A percentile compares a stretch with the other conserved stretches of the same genome.
These are phyloP conservation scores for Bellardia pandia DNA, from an alignment of 2,888 invertebrate genomes.

Conservation along the genomic window DNA sequence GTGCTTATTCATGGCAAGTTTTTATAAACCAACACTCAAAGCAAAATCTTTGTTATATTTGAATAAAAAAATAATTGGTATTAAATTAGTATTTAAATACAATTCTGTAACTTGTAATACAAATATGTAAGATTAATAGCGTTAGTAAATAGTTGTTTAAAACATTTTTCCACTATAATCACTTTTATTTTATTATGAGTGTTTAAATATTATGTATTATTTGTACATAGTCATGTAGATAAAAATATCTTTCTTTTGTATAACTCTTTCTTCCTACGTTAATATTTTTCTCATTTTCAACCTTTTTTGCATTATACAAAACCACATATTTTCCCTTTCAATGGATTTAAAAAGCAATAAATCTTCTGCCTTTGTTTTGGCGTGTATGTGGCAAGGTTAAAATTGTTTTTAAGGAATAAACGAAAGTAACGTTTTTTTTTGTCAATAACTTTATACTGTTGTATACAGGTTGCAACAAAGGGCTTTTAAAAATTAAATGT, in stretches of 20 bases:
- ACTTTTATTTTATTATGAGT: background rate
- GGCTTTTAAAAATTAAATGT: conserved; percentile 28
- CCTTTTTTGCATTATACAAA: conserved; percentile 8
- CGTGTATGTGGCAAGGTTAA: conserved; percentile 60
- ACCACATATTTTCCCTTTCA: conserved; percentile 70
- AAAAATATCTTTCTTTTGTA: conserved; percentile 26
- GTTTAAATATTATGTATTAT: conserved; percentile 10
- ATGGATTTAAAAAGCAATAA: conserved; percentile 68
- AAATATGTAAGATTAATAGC: too few species aligned
- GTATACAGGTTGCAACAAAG: conserved; percentile 23
- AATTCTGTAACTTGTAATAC: too few species aligned
- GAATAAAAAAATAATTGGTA: too few species aligned
- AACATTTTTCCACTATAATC: too few species aligned
- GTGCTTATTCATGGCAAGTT: background rate
- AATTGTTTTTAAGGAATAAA: conserved; percentile 43
- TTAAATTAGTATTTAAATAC: too few species aligned
- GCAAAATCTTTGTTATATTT: background rate
- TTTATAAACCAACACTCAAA: background rate
- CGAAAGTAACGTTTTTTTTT: conserved; percentile 37
- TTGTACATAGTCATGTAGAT: background rate
- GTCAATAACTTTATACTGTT: background rate
- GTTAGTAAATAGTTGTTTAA: too few species aligned
- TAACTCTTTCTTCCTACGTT: background rate
- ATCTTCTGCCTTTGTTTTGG: conserved; percentile 50
- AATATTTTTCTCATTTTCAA: background rate